Evolutionary conservation across 92 coral and sea anemone species (phyloP).

Genomic region (Palythoa caribaeorum): DNA sequence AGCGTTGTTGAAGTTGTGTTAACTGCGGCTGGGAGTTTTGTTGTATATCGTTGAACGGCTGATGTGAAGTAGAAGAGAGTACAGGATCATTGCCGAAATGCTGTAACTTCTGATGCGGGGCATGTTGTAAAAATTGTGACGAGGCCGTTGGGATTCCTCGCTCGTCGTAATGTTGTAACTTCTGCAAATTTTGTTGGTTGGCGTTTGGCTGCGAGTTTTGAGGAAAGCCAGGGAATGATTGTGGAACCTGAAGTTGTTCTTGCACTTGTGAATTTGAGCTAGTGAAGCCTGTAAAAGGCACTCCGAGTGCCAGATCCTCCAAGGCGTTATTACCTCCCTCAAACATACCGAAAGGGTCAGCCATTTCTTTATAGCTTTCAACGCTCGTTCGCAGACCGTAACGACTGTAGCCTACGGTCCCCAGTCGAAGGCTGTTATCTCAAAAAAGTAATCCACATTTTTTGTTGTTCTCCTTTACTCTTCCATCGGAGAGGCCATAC

Average conservation of each 20-base stretch:
- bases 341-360: conserved; percentile 93
- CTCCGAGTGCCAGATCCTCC: conserved; percentile 81
- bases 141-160: conserved; percentile 70
- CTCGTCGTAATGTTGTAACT: conserved; percentile 87
- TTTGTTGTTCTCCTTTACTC: background rate
- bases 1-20: conserved; percentile 75
- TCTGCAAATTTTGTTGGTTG: conserved; percentile 70
- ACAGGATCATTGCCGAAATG: conserved; percentile 90
- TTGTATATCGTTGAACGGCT: conserved; percentile 79
- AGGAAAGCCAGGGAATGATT: conserved; percentile 81
- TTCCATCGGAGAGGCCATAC: conserved; percentile 44
- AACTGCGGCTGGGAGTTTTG: conserved; percentile 81
- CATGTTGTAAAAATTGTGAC: conserved; percentile 73
- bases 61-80: conserved; percentile 85
- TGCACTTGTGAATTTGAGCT: conserved; percentile 80
- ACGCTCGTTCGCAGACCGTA: conserved; percentile 47
- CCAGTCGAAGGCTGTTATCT: conserved; percentile 42
- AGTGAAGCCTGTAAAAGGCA: conserved; percentile 74
- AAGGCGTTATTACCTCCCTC: conserved; percentile 82
- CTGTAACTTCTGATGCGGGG: conserved; percentile 91
- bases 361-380: conserved; percentile 63
- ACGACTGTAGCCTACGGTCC: conserved; percentile 29
- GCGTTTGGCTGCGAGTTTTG: conserved; percentile 69
- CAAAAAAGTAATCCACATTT: conserved; percentile 41
- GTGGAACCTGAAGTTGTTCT: conserved; percentile 78